Conservation (phyloP, 2,113 vertebrate genomes). For the Vombatus ursinus region DNA sequence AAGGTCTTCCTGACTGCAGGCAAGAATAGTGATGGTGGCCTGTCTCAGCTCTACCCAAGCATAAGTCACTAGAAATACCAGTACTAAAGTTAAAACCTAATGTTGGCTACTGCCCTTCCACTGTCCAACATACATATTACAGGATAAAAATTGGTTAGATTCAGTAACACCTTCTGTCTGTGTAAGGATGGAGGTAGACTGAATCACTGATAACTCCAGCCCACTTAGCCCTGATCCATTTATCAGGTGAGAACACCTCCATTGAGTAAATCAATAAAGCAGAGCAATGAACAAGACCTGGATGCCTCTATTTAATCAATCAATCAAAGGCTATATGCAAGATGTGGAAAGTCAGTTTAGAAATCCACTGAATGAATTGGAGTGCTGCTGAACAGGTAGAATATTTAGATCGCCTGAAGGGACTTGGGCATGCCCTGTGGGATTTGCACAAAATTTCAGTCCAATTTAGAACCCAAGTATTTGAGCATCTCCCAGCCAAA, state of each 20-base stretch:
- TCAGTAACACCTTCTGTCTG: not conserved
- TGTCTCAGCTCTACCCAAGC: no score
- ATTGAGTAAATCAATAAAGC: not conserved
- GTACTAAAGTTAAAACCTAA: no score
- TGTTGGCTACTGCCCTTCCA: not conserved
- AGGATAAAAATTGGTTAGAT: not conserved
- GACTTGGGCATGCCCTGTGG: not conserved
- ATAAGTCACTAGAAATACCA: no score
- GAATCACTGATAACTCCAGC: not conserved
- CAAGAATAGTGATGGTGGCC: no score
- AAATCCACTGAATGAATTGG: not conserved
- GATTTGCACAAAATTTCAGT: not conserved
- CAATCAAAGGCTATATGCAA: not conserved
- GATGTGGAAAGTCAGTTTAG: not conserved
- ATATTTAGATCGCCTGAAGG: not conserved
- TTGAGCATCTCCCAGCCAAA: not conserved
- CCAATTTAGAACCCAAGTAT: not conserved
- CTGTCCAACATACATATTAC: not conserved
- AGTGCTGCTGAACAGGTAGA: not conserved
- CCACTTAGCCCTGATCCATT: not conserved
- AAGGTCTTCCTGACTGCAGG: no score
- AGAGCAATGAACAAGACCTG: not conserved
- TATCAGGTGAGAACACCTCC: not conserved
- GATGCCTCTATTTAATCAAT: not conserved
- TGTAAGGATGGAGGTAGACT: not conserved